Conservation (phyloP, 2,888 invertebrate genomes). For the Shargacucullia verbasci region DNA sequence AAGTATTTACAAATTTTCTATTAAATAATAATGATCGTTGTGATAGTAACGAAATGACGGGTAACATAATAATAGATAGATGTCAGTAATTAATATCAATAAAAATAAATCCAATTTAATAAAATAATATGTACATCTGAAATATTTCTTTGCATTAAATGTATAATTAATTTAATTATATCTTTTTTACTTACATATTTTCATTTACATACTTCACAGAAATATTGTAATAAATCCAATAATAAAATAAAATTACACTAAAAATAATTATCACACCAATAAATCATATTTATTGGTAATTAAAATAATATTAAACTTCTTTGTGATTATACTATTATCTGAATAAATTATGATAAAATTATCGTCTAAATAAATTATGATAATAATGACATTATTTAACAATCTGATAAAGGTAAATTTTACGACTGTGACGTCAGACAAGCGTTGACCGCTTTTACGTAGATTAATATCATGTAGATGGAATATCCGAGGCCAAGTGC, state of each 20-base stretch:
- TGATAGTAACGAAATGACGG: conserved; percentile 1
- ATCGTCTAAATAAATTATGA: conserved; percentile 18
- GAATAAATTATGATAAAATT: conserved; percentile 6
- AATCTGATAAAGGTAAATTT: conserved; percentile 15
- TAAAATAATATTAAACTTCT: conserved; percentile 20
- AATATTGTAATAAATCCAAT: neutral
- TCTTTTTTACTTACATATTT: neutral
- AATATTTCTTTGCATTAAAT: neutral
- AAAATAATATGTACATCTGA: conserved; percentile 11
- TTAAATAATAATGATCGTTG: neutral
- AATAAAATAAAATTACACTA: no score
- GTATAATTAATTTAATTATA: no score
- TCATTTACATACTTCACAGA: conserved; percentile 2
- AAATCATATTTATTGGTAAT: conserved; percentile 40
- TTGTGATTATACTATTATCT: conserved; percentile 32
- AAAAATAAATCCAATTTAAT: no score
- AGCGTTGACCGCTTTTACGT: no score
- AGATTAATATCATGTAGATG: no score
- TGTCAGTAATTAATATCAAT: neutral
- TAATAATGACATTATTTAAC: conserved; percentile 23
- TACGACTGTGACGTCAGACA: conserved; percentile 25
- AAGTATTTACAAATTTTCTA: conserved; percentile 7
- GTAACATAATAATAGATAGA: neutral
- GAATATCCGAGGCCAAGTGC: no score
- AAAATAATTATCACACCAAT: conserved; percentile 16